Evolutionary conservation across 35 echinoderm and acorn worm species (phyloP), one percentile per base, ranked within the genome.

Genomic region (Diadema setosum): DNA sequence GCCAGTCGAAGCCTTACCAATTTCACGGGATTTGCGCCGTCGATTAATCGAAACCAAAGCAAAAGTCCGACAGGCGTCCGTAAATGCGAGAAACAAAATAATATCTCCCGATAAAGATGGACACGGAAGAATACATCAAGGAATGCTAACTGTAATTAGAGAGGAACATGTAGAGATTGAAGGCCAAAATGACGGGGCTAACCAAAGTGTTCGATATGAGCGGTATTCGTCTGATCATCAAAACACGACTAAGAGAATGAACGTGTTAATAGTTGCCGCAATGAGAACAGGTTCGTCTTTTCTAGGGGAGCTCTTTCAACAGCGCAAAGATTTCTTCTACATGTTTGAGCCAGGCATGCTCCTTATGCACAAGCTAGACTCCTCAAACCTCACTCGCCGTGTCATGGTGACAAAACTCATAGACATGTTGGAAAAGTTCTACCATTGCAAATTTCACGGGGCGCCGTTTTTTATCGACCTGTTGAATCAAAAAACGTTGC

Each of bases 211-310:
- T 34, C 29, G 9, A n/a, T 21, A 5, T 67, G 37, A 26, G 8
- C 23, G 27, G 5, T 14, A 33, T 67, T 34, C 25, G 18, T n/a
- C n/a, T n/a, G 6, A 11, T 67, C 2, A 31, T 65, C 24, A 67
- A 4, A 34, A 34, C 12, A 34, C 18, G 25, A 16, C 63, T 15
- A 34, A 6, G 24, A 25, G 73, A 23, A 41, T 41, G 14, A 78
- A 78, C 37, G 73, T 78, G 0, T 41, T 91, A 21, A 75, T 91
- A 8, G 84, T 91, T 58, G 89, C 89, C 35, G 89, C 89, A 26
- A 91, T 91, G 89, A 70, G 89, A 76, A 91, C 82, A 12, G 89
- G 89, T 25, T 91, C 89, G 42, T 91, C 89, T 25, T 91, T 91
- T 59, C 83, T 91, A 18, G 89, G 89, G 18, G 89, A 91, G 84